Percentiles rank a stretch among this genome's conserved stretches.
Conservation (phyloP, 2,888 invertebrate genomes). For the Choreutis nemorana region DNA sequence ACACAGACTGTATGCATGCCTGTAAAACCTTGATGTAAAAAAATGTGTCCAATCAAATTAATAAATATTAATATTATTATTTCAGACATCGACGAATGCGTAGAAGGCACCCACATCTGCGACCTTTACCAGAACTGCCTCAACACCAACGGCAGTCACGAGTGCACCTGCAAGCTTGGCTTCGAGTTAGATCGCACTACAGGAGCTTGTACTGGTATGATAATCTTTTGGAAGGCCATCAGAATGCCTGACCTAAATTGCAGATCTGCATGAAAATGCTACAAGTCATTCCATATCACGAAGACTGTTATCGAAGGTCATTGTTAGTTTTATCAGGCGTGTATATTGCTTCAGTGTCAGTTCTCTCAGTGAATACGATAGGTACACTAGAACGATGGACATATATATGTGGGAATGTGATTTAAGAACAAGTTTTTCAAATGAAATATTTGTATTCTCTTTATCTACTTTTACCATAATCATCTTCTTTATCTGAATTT, state of each 20-base stretch:
- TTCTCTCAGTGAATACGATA: too few species aligned
- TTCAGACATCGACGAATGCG: constrained; percentile 90
- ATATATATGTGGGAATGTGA: too few species aligned
- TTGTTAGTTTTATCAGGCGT: too few species aligned
- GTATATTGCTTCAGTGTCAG: too few species aligned
- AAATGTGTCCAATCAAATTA: too few species aligned
- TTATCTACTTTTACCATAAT: too few species aligned
- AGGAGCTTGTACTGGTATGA: constrained; percentile 46
- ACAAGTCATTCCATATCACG: neutral
- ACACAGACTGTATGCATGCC: too few species aligned
- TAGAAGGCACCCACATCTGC: constrained; percentile 48
- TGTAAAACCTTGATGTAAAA: too few species aligned
- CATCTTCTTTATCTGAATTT: too few species aligned
- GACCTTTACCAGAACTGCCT: constrained; percentile 47
- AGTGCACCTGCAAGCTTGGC: constrained; percentile 49
- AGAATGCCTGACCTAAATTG: neutral
- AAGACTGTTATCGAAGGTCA: constrained; percentile 1
- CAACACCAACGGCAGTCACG: constrained; percentile 54
- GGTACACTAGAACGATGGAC: too few species aligned
- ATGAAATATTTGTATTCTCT: too few species aligned
- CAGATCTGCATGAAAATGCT: neutral
- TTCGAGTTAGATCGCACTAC: constrained; percentile 35
- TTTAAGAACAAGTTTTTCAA: too few species aligned
- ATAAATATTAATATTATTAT: neutral
- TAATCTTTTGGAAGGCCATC: neutral